Conservation (phyloP, 2,797 vertebrate species). For the Cyprinella venusta region DNA sequence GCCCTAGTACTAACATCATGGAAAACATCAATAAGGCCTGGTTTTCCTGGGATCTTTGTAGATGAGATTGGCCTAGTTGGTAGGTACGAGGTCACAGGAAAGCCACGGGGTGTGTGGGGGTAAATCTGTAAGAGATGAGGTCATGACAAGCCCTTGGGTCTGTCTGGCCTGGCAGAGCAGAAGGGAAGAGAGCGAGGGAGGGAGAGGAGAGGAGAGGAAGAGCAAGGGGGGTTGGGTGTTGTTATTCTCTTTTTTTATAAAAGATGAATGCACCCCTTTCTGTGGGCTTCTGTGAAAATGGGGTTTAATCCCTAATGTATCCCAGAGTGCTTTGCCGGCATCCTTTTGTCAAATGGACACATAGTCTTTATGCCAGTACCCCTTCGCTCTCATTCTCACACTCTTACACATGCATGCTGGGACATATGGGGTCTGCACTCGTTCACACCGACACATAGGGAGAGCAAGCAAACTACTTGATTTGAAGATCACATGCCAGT, state of each 20-base stretch:
- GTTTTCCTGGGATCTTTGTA: background rate
- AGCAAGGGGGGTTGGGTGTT: constrained; percentile 20
- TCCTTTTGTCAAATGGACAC: constrained; percentile 52
- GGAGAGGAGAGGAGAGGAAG: constrained; percentile 6
- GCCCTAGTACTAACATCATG: background rate
- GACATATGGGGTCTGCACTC: constrained; percentile 31
- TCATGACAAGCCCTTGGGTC: constrained; percentile 51
- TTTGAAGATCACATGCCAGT: constrained; percentile 1
- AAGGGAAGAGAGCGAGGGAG: constrained; percentile 18
- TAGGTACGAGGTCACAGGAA: constrained; percentile 40
- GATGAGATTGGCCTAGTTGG: constrained; percentile 29
- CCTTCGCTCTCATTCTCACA: constrained; percentile 42
- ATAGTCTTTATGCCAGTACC: constrained; percentile 40
- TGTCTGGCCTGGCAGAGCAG: constrained; percentile 36
- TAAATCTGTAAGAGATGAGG: constrained; percentile 46
- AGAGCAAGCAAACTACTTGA: background rate
- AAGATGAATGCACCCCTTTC: constrained; percentile 53
- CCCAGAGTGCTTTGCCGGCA: constrained; percentile 53
- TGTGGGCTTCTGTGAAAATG: constrained; percentile 43
- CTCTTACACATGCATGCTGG: constrained; percentile 30
- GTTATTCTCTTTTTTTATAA: constrained; percentile 48
- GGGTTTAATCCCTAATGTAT: constrained; percentile 51
- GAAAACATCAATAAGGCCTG: background rate
- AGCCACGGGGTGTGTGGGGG: constrained; percentile 37
- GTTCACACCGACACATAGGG: background rate